phyloP scores from a whole-genome alignment of 2,113 vertebrate species.

The Capreolus pygargus region DNA sequence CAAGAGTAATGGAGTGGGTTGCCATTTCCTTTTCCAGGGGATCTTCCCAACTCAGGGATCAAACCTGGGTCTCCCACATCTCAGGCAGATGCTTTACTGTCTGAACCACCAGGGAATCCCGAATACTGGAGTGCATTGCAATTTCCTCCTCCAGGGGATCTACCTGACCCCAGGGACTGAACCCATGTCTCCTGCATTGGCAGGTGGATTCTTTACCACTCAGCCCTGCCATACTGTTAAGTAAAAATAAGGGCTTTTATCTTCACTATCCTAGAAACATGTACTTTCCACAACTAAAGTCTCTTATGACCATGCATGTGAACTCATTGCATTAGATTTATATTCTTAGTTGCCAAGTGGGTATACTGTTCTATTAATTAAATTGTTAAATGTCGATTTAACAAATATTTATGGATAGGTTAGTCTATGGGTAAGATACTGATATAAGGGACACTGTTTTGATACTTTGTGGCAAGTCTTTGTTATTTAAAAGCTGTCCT shows the following conservation, averaged over 20 bases:
- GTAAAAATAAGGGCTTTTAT: background rate
- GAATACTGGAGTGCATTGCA: background rate
- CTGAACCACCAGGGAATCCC: too few species aligned
- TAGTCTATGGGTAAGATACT: background rate
- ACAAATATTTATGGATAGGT: background rate
- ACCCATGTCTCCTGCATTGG: background rate
- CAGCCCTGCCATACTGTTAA: background rate
- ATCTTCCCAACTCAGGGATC: too few species aligned
- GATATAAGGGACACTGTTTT: background rate
- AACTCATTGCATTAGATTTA: background rate
- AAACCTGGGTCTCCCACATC: too few species aligned
- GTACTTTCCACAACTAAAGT: background rate
- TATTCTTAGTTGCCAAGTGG: background rate
- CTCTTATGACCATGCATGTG: background rate
- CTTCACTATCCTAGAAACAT: background rate
- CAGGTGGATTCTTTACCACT: background rate
- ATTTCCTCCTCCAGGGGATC: background rate
- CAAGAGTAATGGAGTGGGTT: too few species aligned
- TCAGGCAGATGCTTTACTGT: too few species aligned
- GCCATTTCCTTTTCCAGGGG: too few species aligned
- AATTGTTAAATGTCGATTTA: background rate
- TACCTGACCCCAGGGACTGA: background rate
- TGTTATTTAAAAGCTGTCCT: conserved; percentile 62
- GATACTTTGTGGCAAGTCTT: conserved; percentile 28
- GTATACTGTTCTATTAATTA: background rate